Evolutionary conservation across 2,113 vertebrate genomes (phyloP), one percentile per base, ranked within the genome.

Genomic region (Cavia porcellus): DNA sequence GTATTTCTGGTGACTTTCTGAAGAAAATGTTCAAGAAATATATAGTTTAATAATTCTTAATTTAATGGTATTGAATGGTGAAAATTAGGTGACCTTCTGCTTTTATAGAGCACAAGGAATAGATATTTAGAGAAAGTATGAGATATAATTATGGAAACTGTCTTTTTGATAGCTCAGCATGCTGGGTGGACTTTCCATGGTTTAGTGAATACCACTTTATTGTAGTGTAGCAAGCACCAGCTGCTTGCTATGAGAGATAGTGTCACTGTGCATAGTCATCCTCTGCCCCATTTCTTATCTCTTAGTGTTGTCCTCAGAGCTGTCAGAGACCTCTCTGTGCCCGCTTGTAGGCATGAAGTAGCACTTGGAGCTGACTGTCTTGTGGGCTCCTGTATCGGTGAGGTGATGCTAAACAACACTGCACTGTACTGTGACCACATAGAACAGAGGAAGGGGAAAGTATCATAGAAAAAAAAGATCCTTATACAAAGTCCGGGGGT

Each of bases 1-100:
- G 2, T 89, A 13, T 80, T 50, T 95, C 25, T 88, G 38, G 85
- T 85, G 80, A 64, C 75, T 94, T 91, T 47, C 74, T 66, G 61
- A 70, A 85, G 57, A 57, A 86, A 89, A 86, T 47, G 15, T 55
- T 32, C 0, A 89, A 50, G 35, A 95, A 87, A 74, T 84, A 1
- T 4, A 61, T 45, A 61, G 68, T 96, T 87, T 83, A 86, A 68
- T 79, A 70, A 83, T 86, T 14, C 8, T 85, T 55, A 81, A 72
- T 62, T 84, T 70, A 92, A 68, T 83, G 42, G n/a, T 25, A 62
- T 32, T 28, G 30, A 84, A 5, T 70, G 83, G 66, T n/a, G 68
- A 64, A 80, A 62, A 42, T 61, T 75, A 72, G 30, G 66, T 61
- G 35, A 82, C 55, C 15, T 52, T 89, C 52, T 77, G 30, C 32